A percentile compares a stretch with the other conserved stretches of the same genome.
Conservation (phyloP, 2,797 vertebrate genomes). For the Leptatherina wallacei region DNA sequence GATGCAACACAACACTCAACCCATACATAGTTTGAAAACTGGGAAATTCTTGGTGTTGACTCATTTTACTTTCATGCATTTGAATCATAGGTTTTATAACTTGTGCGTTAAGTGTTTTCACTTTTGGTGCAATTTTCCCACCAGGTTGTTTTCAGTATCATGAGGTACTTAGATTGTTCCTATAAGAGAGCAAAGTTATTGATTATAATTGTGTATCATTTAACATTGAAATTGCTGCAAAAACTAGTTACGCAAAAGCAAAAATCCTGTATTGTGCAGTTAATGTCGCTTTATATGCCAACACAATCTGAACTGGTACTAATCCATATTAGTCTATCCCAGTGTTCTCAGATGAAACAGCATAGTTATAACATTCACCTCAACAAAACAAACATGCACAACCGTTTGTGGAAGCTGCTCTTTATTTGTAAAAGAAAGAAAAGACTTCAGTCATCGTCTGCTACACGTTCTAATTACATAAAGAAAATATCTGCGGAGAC, state of each 20-base stretch:
- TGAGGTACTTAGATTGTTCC: no score
- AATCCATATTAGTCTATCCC: not conserved
- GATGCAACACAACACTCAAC: not conserved
- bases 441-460: conserved; percentile 92
- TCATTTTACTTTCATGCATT: no score
- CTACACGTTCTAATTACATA: conserved; percentile 98
- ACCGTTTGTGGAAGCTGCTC: conserved; percentile 97
- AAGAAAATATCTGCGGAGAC: conserved; percentile 98
- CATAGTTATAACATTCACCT: not conserved
- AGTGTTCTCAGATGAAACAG: not conserved
- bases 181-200: no score
- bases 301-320: not conserved
- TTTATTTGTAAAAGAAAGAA: conserved; percentile 98
- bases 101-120: no score
- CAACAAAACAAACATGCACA: conserved; percentile 3
- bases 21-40: not conserved
- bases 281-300: not conserved
- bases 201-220: not conserved
- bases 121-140: no score
- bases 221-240: not conserved
- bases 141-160: no score
- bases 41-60: no score
- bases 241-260: not conserved
- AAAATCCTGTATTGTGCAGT: no score
- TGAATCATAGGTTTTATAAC: no score